Evolutionary conservation across 2,113 vertebrate genomes (phyloP).

Genomic region (Campylorhamphus procurvoides): DNA sequence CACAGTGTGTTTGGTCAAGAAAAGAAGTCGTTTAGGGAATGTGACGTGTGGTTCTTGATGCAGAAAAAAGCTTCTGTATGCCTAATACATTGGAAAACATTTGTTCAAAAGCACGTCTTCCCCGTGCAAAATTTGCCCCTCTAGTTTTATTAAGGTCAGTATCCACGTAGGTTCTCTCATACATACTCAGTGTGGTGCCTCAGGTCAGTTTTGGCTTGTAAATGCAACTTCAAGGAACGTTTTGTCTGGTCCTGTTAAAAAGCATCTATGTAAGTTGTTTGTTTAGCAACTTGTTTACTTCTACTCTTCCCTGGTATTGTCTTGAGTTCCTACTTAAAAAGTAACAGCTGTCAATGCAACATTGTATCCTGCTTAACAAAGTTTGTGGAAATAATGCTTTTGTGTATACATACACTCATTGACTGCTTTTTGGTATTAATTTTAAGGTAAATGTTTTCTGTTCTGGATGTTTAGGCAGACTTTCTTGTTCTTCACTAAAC

Average conservation of each 20-base stretch:
- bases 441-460: background rate
- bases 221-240: background rate
- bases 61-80: conserved; percentile 38
- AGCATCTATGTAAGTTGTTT: background rate
- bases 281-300: background rate
- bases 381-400: background rate
- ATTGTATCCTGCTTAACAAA: background rate
- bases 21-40: conserved; percentile 6
- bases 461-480: background rate
- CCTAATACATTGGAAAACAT: conserved; percentile 51
- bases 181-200: background rate
- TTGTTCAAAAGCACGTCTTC: background rate
- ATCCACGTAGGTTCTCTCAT: background rate
- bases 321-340: background rate
- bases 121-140: background rate
- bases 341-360: background rate
- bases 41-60: background rate
- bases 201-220: conserved; percentile 10
- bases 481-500: background rate
- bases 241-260: background rate
- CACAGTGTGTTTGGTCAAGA: background rate
- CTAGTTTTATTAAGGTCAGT: background rate
- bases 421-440: background rate
- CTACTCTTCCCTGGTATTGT: background rate
- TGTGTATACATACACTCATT: accelerated